Evolutionary conservation across 2,797 vertebrate genomes (phyloP).

Genomic region (Sphaeramia orbicularis): DNA sequence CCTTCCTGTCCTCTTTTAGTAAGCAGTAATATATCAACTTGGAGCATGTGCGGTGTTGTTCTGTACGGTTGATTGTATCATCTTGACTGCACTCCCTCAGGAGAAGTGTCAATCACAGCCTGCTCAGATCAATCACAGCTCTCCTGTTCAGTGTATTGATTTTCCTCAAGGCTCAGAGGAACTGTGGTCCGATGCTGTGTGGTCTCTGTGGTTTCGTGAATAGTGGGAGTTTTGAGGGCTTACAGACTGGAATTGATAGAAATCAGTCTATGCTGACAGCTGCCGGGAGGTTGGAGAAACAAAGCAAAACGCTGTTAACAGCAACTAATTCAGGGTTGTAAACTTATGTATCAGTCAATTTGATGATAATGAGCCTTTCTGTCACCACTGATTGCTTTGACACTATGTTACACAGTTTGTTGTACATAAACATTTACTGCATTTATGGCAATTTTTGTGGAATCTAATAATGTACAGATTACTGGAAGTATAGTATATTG

Average conservation of each 20-base stretch:
- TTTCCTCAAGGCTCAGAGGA: constrained; percentile 63
- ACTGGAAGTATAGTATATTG: no score
- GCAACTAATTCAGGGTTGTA: constrained; percentile 35
- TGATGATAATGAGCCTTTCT: constrained; percentile 2
- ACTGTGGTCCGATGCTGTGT: constrained; percentile 53
- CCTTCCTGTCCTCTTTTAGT: constrained; percentile 13
- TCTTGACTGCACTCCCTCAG: constrained; percentile 67
- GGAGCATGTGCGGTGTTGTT: constrained; percentile 51
- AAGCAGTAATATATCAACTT: constrained; percentile 40
- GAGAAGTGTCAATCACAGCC: constrained; percentile 82
- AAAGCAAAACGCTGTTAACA: constrained; percentile 40
- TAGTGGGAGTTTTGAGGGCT: constrained; percentile 52
- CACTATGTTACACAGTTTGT: no score
- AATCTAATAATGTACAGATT: no score
- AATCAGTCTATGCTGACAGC: constrained; percentile 77
- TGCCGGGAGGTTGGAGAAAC: constrained; percentile 33
- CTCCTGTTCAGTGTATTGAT: constrained; percentile 76
- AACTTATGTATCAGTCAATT: constrained; percentile 26
- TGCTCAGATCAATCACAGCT: constrained; percentile 78
- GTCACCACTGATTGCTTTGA: no score
- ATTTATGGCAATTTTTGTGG: no score
- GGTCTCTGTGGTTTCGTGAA: constrained; percentile 48
- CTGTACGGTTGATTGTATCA: constrained; percentile 75
- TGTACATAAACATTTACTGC: no score
- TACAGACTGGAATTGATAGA: constrained; percentile 81